Evolutionary conservation across 2,113 vertebrate genomes (phyloP), one percentile per base, ranked within the genome.

Genomic region (Serilophus lunatus): DNA sequence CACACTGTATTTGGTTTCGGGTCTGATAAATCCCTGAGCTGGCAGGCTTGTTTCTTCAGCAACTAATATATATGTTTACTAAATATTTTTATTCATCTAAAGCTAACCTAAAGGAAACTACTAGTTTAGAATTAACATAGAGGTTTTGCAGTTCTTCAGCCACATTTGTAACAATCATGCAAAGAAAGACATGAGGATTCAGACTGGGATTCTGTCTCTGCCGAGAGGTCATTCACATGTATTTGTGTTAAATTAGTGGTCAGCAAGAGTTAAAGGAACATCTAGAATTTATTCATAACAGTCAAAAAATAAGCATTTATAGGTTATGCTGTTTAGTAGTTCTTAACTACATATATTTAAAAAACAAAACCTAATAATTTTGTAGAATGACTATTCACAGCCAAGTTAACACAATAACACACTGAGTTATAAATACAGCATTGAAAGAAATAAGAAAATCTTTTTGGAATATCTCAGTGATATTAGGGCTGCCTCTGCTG

Each of bases 281-380:
- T 49, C 63, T 31, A 45, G 12, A 70, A 79, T 97, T 95, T 95
- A 96, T 97, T 96, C 2, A 2, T 65, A 82, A 78, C 40, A 76
- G 44, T 53, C 42, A 74, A 71, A 89, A 83, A 86, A 42, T 24
- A 93, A 78, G 35, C 65, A 70, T 77, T 92, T 91, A 77, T 65
- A 42, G 45, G 15, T 59, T 84, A 74, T 10, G 22, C 64, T 77
- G 83, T 53, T 69, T 45, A 81, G 33, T 56, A 81, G 82, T 92
- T 91, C 50, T 81, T 84, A 66, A n/a, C 54, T 44, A 26, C 29
- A 1, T 45, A 4, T 47, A 33, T 44, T 59, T 25, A 44, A 63
- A 74, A 59, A 75, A 74, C n/a, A n/a, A n/a, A n/a, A 44, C 13
- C 22, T 42, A 66, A 0, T 49, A 31, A 36, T 78, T 66, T 49